These are phyloP conservation scores for Arge pagana DNA, from an alignment of 2,888 invertebrate species.

Conservation along the genomic window DNA sequence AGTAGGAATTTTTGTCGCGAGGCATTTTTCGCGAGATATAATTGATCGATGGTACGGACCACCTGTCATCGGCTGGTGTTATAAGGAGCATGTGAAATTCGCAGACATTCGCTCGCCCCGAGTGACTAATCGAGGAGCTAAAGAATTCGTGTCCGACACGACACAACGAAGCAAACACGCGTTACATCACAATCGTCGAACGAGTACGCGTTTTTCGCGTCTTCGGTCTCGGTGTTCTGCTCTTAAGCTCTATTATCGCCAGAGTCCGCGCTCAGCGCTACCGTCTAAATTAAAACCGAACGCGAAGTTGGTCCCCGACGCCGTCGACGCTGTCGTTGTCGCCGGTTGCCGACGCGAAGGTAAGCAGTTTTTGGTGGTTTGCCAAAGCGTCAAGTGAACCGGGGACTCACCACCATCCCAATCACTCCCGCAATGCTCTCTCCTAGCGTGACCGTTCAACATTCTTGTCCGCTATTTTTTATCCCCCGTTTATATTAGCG, in stretches of 20 bases:
- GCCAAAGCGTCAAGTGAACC: slow-evolving; percentile 45
- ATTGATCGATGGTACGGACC: too few relatives aligned
- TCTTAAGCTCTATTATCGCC: neutral
- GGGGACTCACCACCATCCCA: slow-evolving; percentile 45
- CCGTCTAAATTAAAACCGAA: slow-evolving; percentile 50
- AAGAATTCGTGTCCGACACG: slow-evolving; percentile 35
- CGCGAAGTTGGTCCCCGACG: too few relatives aligned
- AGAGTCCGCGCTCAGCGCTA: slow-evolving; percentile 25
- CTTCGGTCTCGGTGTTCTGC: neutral
- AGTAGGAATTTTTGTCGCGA: too few relatives aligned
- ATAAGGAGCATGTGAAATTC: neutral
- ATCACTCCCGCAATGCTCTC: slow-evolving; percentile 44
- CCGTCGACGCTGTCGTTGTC: slow-evolving; percentile 41
- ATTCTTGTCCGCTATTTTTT: slow-evolving; percentile 33
- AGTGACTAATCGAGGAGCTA: slow-evolving; percentile 30
- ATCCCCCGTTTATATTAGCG: slow-evolving; percentile 14
- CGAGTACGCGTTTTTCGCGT: neutral
- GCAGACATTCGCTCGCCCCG: slow-evolving; percentile 7
- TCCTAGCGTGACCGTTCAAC: slow-evolving; percentile 31
- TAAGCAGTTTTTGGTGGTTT: slow-evolving; percentile 45
- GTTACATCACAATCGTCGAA: slow-evolving; percentile 41
- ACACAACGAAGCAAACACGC: slow-evolving; percentile 40
- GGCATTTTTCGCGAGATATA: too few relatives aligned
- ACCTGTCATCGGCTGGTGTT: slow-evolving; percentile 10
- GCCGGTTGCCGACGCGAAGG: slow-evolving; percentile 43